Evolutionary conservation across 2,888 invertebrate species (phyloP), one percentile per base, ranked within the genome.

Genomic region (Yponomeuta sedellus): DNA sequence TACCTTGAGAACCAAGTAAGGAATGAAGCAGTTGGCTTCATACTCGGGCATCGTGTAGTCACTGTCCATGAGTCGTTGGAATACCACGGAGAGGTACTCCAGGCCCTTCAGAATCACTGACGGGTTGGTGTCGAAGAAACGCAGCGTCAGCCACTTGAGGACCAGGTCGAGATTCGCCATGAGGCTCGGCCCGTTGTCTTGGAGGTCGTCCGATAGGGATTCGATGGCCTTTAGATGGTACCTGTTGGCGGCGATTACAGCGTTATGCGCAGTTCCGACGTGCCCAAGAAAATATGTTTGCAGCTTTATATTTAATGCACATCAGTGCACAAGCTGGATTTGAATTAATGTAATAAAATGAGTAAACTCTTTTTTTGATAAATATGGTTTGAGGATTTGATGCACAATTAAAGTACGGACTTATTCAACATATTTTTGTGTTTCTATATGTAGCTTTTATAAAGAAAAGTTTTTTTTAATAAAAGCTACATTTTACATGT

Each of bases 71-170:
- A 98, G 92, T 79, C 95, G 92, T 70, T 94, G 94, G 85, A 99
- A 98, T 67, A 98, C 96, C 20, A 93, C 85, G 69, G 95, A 94
- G 12, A 99, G 90, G 85, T 98, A 99, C 80, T 99, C 99, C 73
- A 99, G 89, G n/a, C 97, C 97, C 90, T 97, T 98, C 74, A 99
- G 93, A 68, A 99, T 93, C 56, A 99, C 99, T 19, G 98, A 98
- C 11, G 99, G 99, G 91, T 99, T 99, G 28, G 99, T 99, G 88
- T 99, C 99, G 78, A 98, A 99, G 91, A 99, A 99, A 68, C 99
- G 92, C 63, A 99, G 88, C 0, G 99, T 98, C 73, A 98, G 84
- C 99, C 99, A 99, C 82, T 98, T 98, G 62, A 99, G 93, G 66
- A 99, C 95, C 69, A 99, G 91, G 91, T 99, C 99, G 69, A 98